Conservation (phyloP, 2,888 invertebrate species). For the Euplagia quadripunctaria region DNA sequence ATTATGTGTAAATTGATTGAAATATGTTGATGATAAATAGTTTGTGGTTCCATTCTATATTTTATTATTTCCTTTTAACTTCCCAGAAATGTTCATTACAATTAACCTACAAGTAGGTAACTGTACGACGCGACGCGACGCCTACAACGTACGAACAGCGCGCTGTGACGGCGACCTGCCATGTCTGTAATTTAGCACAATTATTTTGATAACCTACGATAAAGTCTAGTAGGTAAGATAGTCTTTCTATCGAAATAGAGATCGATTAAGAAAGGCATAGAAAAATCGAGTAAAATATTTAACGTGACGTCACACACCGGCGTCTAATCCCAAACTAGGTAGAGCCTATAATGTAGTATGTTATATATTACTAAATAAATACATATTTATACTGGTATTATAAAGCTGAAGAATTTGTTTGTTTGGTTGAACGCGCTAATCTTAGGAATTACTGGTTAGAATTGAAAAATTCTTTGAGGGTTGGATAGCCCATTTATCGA, state of each 20-base stretch:
- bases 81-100: not conserved
- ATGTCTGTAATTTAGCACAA: conserved; percentile 59
- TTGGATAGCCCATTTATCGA: too few species aligned
- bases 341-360: too few species aligned
- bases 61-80: conserved; percentile 2
- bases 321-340: too few species aligned
- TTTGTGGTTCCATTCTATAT: conserved; percentile 28
- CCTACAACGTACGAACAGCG: not conserved
- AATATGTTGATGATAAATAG: too few species aligned
- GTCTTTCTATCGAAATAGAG: not conserved
- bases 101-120: not conserved
- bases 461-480: too few species aligned
- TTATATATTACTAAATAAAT: too few species aligned
- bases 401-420: too few species aligned
- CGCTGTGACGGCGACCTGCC: conserved; percentile 30
- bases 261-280: not conserved
- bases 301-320: not conserved
- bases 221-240: not conserved
- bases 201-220: conserved; percentile 57
- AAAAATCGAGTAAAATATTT: not conserved
- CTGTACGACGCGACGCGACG: not conserved
- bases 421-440: too few species aligned
- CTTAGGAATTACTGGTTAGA: too few species aligned
- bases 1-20: too few species aligned
- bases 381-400: too few species aligned